Conservation (phyloP, 2,113 vertebrate species). For the Propithecus coquereli region DNA sequence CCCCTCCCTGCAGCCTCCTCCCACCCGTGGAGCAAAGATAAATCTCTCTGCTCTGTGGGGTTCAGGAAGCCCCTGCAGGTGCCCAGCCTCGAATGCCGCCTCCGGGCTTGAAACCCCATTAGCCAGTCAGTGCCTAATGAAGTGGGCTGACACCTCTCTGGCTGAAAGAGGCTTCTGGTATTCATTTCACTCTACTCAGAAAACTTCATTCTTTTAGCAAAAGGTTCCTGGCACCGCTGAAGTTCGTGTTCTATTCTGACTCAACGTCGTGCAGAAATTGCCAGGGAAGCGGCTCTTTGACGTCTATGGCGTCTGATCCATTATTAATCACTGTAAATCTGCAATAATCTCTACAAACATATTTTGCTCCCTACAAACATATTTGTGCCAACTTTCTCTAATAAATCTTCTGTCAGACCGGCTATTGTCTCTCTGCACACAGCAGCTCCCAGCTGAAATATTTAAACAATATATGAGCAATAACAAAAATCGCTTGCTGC, state of each 20-base stretch:
- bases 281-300: slow-evolving; percentile 27
- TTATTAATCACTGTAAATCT: slow-evolving; percentile 82
- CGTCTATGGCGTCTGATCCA: slow-evolving; percentile 61
- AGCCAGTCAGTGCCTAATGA: neutral
- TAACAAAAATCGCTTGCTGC: slow-evolving; percentile 62
- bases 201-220: rapidly evolving
- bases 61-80: neutral
- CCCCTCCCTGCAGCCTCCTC: too few species aligned
- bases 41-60: neutral
- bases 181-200: neutral
- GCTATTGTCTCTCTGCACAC: slow-evolving; percentile 67
- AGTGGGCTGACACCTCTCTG: rapidly evolving
- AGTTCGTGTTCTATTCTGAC: neutral
- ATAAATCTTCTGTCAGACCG: slow-evolving; percentile 72
- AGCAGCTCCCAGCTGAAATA: slow-evolving; percentile 78
- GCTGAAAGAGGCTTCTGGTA: neutral
- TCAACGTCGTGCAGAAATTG: neutral
- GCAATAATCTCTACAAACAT: slow-evolving; percentile 80
- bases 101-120: neutral
- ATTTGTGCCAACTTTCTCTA: slow-evolving; percentile 69
- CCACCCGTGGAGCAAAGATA: rapidly evolving
- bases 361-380: slow-evolving; percentile 75
- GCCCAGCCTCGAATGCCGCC: neutral
- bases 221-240: neutral
- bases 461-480: slow-evolving; percentile 76